phyloP scores from a whole-genome alignment of 2,113 vertebrate species.

The Amblyornis subalaris region DNA sequence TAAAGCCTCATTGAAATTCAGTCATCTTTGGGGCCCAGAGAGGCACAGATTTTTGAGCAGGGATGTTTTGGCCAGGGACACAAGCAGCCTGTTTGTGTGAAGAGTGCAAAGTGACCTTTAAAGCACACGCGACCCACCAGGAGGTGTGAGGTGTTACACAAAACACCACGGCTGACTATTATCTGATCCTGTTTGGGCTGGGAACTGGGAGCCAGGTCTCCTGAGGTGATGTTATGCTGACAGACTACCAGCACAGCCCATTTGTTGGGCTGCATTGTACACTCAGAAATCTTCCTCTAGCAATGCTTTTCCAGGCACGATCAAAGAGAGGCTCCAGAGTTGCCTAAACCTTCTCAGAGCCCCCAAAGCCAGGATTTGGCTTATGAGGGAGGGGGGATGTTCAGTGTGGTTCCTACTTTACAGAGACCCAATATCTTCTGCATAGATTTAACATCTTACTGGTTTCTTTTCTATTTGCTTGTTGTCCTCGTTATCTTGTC shows the following conservation, averaged over 20 bases:
- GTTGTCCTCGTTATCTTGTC: neutral
- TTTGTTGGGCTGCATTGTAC: neutral
- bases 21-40: conserved; percentile 33
- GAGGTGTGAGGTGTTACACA: neutral
- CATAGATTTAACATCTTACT: neutral
- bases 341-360: neutral
- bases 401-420: neutral
- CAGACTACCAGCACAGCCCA: neutral
- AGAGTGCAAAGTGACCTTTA: neutral
- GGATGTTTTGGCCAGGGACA: neutral
- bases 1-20: conserved; percentile 65
- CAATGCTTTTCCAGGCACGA: neutral
- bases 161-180: neutral
- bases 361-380: neutral
- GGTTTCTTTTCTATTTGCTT: neutral
- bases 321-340: neutral
- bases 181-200: neutral
- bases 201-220: neutral
- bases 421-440: neutral
- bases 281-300: neutral
- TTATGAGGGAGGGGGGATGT: neutral
- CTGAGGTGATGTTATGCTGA: neutral
- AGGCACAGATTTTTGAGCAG: neutral
- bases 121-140: neutral
- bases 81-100: neutral